Conservation (phyloP, 2,888 invertebrate genomes). For the Tanypteryx hageni region DNA sequence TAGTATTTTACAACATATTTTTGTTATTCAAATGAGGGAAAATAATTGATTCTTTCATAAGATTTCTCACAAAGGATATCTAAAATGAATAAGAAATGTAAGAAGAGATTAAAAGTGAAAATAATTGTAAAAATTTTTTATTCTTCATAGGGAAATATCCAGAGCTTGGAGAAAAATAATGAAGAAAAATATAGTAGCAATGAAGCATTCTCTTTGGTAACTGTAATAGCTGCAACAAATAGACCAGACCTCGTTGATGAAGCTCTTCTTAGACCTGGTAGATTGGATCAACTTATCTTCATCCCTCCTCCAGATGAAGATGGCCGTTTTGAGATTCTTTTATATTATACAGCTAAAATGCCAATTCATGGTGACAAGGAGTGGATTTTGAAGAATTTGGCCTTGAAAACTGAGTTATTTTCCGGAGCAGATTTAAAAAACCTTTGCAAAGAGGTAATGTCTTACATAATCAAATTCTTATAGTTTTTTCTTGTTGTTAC, state of each 20-base stretch:
- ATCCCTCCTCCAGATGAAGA: constrained; percentile 79
- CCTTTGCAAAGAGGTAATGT: constrained; percentile 78
- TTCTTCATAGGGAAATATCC: constrained; percentile 64
- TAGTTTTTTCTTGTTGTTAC: constrained; percentile 74
- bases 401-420: constrained; percentile 76
- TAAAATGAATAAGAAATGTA: too few relatives aligned
- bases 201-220: constrained; percentile 65
- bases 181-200: constrained; percentile 69
- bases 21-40: too few relatives aligned
- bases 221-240: constrained; percentile 82
- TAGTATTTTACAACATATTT: too few relatives aligned
- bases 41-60: too few relatives aligned
- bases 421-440: constrained; percentile 82
- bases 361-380: constrained; percentile 75
- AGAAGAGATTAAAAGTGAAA: too few relatives aligned
- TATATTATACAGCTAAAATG: constrained; percentile 75
- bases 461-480: constrained; percentile 2
- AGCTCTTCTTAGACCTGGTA: constrained; percentile 80
- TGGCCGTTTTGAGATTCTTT: constrained; percentile 77
- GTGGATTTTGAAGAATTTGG: constrained; percentile 73
- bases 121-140: constrained; percentile 27
- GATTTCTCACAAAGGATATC: too few relatives aligned
- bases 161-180: constrained; percentile 53
- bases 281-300: constrained; percentile 80
- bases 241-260: constrained; percentile 81